Evolutionary conservation across 1,140 invertebrate species (phyloP).

Genomic region (Conus betulinus): DNA sequence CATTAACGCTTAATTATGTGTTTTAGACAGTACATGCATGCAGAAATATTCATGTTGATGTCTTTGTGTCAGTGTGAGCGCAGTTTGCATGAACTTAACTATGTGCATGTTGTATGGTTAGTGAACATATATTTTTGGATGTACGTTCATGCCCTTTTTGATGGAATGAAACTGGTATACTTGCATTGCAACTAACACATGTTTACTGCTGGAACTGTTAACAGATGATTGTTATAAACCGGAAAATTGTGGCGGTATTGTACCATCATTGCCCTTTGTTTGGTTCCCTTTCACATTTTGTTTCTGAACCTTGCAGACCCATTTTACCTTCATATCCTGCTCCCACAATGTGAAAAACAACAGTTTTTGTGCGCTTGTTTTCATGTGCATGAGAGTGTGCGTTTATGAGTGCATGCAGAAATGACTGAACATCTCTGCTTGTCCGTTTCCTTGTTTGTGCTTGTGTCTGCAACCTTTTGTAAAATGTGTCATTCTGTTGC

Average conservation of each 20-base stretch:
- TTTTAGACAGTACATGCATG: not conserved
- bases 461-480: not conserved
- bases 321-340: not conserved
- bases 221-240: slow-evolving; percentile 17
- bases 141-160: too few relatives aligned
- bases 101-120: too few relatives aligned
- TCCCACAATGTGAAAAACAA: not conserved
- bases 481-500: too few relatives aligned
- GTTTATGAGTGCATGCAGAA: not conserved
- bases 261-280: slow-evolving; percentile 10
- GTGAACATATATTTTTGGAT: too few relatives aligned
- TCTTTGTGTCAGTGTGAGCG: too few relatives aligned
- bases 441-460: not conserved
- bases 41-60: too few relatives aligned
- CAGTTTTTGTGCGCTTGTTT: not conserved
- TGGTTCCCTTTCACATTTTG: not conserved
- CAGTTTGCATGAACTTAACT: too few relatives aligned
- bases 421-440: not conserved
- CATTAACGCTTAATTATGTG: not conserved
- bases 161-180: too few relatives aligned
- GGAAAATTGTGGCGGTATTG: slow-evolving; percentile 26
- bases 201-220: not conserved
- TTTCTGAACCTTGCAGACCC: not conserved
- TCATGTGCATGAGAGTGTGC: not conserved
- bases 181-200: not conserved